These are phyloP conservation scores for Drosophila rellima DNA, from an alignment of 2,888 invertebrate genomes.

Conservation along the genomic window DNA sequence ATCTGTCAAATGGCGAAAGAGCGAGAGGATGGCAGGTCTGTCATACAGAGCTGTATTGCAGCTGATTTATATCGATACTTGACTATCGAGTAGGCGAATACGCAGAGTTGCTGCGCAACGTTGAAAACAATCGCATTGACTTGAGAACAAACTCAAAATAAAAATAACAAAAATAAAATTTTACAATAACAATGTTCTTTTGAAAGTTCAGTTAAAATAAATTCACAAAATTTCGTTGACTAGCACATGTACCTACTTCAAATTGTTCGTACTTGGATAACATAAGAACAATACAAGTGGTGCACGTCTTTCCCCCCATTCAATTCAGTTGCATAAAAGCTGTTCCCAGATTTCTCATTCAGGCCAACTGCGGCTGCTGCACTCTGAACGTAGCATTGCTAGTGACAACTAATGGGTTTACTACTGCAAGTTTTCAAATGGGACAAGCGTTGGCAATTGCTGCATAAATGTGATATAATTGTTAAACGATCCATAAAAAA, in stretches of 20 bases:
- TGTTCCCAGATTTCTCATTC: constrained; percentile 27
- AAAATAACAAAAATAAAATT: constrained; percentile 40
- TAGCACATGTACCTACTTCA: constrained; percentile 48
- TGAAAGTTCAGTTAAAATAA: constrained; percentile 21
- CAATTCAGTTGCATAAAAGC: constrained; percentile 66
- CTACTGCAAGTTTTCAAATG: constrained; percentile 68
- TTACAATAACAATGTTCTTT: constrained; percentile 46
- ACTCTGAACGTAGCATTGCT: constrained; percentile 28
- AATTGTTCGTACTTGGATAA: constrained; percentile 19
- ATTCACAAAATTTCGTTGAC: constrained; percentile 50
- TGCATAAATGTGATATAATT: constrained; percentile 67
- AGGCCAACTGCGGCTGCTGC: constrained; percentile 40
- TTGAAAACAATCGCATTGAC: constrained; percentile 28
- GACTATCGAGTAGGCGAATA: not conserved
- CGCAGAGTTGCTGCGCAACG: constrained; percentile 42
- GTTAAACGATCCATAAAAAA: constrained; percentile 69
- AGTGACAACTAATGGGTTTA: constrained; percentile 68
- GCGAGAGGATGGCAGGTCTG: constrained; percentile 69
- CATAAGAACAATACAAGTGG: constrained; percentile 25
- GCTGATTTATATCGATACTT: constrained; percentile 39
- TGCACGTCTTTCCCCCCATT: constrained; percentile 15
- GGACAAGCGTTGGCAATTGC: constrained; percentile 63
- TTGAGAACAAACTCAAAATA: constrained; percentile 48
- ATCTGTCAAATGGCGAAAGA: constrained; percentile 86
- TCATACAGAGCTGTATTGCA: constrained; percentile 45